Evolutionary conservation across 2,113 vertebrate species (phyloP), one percentile per base, ranked within the genome.

Genomic region (Globicephala melas): DNA sequence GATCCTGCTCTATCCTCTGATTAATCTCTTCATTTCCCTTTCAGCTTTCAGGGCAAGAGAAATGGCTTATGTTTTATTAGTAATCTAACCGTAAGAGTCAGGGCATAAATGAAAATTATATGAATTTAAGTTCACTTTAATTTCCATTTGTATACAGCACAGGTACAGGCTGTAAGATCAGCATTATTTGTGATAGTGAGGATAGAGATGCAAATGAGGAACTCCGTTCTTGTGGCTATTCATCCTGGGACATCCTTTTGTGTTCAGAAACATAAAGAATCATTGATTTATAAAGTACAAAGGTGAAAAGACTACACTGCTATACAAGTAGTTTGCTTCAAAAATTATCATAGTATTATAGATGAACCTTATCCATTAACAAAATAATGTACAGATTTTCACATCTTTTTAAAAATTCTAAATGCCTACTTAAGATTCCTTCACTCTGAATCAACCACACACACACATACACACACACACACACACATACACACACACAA

Each of bases 81-180:
- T 84, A 47, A 67, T 91, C 80, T 94, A 60, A 82, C 18, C 62
- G 31, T 26, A 79, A 62, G 17, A 65, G 21, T 53, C 31, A 41
- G 26, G 36, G 85, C 65, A 93, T 91, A 95, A 93, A 73, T 85
- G 31, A 95, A 94, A 93, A 81, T 67, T 82, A 58, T 65, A 68
- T 73, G 13, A 65, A 92, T 87, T 53, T 74, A 74, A 96, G 8
- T 4, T 82, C 80, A 74, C 36, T 50, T 73, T 80, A 63, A 82
- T 93, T 86, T 94, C 68, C 71, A 28, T n/a, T 50, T 83, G 33
- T 79, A 60, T 28, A 44, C 14, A 65, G 9, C n/a, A 31, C 23
- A 90, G 25, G 9, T 53, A 63, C 53, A 79, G 33, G 63, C 17
- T 77, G 73, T 41, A 89, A 89, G 77, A 77, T 47, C 20, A 83